Conservation (phyloP, 2,113 vertebrate species). For the Sprattus sprattus region DNA sequence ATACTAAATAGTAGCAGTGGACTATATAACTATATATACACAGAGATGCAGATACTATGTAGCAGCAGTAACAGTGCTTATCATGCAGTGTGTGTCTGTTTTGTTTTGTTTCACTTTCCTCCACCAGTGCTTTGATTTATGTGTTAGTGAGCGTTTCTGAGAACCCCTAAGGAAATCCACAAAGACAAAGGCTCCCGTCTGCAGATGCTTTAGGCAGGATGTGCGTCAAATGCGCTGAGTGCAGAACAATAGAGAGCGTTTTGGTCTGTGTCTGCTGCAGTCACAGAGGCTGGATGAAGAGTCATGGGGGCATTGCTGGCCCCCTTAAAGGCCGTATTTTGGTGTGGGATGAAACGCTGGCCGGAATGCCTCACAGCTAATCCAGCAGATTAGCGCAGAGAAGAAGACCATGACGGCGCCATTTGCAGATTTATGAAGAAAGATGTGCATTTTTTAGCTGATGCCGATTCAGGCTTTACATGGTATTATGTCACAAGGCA, state of each 20-base stretch:
- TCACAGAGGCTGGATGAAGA: neutral
- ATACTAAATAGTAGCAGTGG: neutral
- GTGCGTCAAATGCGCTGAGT: slow-evolving; percentile 43
- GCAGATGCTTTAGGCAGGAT: slow-evolving; percentile 51
- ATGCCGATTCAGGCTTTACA: too few relatives aligned
- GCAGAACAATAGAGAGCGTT: slow-evolving; percentile 44
- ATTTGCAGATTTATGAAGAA: neutral
- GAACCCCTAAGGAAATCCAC: slow-evolving; percentile 59
- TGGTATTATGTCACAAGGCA: neutral
- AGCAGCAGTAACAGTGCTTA: neutral
- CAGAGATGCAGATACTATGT: neutral
- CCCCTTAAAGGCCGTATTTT: neutral
- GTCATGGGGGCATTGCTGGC: neutral
- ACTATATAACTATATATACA: too few relatives aligned
- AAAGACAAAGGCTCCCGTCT: slow-evolving; percentile 7
- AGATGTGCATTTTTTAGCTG: neutral
- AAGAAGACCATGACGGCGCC: neutral
- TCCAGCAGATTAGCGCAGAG: neutral
- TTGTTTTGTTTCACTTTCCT: neutral
- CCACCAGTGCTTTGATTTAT: slow-evolving; percentile 1
- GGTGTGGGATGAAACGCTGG: neutral
- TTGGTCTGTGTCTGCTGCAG: slow-evolving; percentile 35
- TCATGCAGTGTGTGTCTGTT: neutral
- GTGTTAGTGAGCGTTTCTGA: neutral
- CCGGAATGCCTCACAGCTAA: neutral